Evolutionary conservation across 2,888 invertebrate genomes (phyloP).

Genomic region (Antheraea assamensis): DNA sequence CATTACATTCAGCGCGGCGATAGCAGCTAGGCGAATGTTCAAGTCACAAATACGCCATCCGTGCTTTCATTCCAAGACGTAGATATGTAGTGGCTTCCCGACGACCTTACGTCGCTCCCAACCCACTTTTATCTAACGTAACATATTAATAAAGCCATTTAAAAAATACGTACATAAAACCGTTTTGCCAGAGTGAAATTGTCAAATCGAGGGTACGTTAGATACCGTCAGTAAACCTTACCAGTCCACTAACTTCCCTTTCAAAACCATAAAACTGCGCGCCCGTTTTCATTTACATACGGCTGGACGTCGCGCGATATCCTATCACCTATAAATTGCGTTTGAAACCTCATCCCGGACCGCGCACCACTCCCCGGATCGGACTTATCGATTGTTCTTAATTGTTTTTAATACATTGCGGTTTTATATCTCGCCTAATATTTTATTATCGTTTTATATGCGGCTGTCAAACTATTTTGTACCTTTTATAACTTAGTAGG

Average conservation of each 20-base stretch:
- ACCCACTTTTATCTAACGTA: not conserved
- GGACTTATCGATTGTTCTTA: conserved; percentile 14
- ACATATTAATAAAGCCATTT: not conserved
- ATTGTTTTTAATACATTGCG: conserved; percentile 30
- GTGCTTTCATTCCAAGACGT: no score
- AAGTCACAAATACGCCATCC: no score
- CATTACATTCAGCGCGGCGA: no score
- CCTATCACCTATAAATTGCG: conserved; percentile 56
- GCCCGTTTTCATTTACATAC: conserved; percentile 57
- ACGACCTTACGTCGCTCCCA: not conserved
- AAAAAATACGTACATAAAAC: not conserved
- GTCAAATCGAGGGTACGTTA: conserved; percentile 1
- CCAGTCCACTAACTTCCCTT: conserved; percentile 39
- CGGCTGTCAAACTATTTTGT: not conserved
- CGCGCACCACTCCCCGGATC: conserved; percentile 28
- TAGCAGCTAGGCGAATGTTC: no score
- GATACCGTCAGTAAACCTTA: conserved; percentile 27
- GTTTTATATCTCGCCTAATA: not conserved
- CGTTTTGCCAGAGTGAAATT: not conserved
- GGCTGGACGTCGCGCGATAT: conserved; percentile 42
- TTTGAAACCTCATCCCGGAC: conserved; percentile 44
- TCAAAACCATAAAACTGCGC: conserved; percentile 54
- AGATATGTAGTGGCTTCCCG: no score
- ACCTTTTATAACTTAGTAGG: not conserved
- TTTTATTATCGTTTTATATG: not conserved